Base-by-base conservation (phyloP, 2,797 vertebrate genomes). In the Peromyscus aztecus region DNA sequence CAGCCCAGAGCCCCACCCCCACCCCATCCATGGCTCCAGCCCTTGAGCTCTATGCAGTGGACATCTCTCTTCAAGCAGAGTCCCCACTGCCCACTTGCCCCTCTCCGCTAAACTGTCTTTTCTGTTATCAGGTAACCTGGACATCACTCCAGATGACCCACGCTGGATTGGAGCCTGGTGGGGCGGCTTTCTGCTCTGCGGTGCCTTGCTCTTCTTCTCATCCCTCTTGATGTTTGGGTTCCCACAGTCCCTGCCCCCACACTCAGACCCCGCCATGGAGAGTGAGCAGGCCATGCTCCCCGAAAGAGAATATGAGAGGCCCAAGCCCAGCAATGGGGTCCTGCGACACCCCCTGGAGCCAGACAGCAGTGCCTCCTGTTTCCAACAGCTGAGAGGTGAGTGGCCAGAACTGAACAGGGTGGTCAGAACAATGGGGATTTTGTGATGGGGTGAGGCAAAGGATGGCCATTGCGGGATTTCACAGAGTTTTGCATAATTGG, bases 121-220 rank as follows among this genome's bases (percentile, higher is more conserved):
- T 49, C 87, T 46, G 1, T 13, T 93, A 59, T 6, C 98, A 99
- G 99, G 98, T 97, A 99, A 98, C 93, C 98, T 99, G 98, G 98
- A 98, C 98, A 99, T 99, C 98, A 99, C 99, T 23, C 99, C 99
- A 0, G 99, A 99, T 0, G 99, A 99, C 99, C 99, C 99, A 0
- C 99, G 99, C 73, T 99, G 99, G 99, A 99, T 99, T 2, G 99
- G 99, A 91, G 99, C 99, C 19, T 99, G 99, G 99, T 99, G 99
- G 99, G 99, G 99, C 1, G 99, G 99, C 97, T 99, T 99, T 98
- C 99, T 99, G 97, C 99, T 99, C 95, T 99, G 99, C 6, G 99
- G 99, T 98, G 99, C 99, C 99, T 99, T 99, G 99, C 99, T 99
- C 97, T 99, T 99, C 98, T 99, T 99, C 99, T 99, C 99, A 0